These are phyloP conservation scores for Bradypodion ventrale DNA, from an alignment of 2,797 vertebrate genomes.

Conservation along the genomic window DNA sequence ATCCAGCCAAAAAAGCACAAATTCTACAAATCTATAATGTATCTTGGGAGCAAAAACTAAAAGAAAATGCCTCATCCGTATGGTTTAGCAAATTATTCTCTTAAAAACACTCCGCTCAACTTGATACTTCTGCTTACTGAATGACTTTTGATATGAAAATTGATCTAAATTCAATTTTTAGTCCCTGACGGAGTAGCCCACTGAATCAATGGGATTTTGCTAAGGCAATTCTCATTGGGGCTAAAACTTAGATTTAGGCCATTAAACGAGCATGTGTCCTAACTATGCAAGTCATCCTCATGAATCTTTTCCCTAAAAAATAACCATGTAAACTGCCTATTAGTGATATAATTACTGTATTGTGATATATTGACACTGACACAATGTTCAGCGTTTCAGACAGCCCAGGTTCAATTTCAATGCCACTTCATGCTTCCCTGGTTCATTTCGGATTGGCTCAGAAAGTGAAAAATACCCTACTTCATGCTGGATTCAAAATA, in stretches of 20 bases:
- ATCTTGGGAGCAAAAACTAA: background rate
- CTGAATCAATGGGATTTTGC: too few species aligned
- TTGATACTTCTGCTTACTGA: background rate
- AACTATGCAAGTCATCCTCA: background rate
- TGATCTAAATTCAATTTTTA: too few species aligned
- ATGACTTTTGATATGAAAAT: background rate
- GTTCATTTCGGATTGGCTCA: too few species aligned
- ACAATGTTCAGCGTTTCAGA: too few species aligned
- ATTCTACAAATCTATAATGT: background rate
- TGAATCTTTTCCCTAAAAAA: background rate
- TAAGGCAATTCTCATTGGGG: too few species aligned
- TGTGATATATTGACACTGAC: too few species aligned
- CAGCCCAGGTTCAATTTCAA: too few species aligned
- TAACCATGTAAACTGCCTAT: background rate
- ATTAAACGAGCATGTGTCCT: background rate
- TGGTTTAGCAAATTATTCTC: background rate
- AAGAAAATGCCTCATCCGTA: background rate
- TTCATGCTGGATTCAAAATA: too few species aligned
- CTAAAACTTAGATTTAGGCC: background rate
- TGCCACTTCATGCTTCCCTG: too few species aligned
- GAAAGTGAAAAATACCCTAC: too few species aligned
- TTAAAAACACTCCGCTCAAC: background rate
- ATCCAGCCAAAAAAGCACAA: background rate
- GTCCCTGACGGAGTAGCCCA: too few species aligned
- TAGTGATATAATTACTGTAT: background rate